These are phyloP conservation scores for Trachelus tabidus DNA, from an alignment of 2,888 invertebrate genomes.

Conservation along the genomic window DNA sequence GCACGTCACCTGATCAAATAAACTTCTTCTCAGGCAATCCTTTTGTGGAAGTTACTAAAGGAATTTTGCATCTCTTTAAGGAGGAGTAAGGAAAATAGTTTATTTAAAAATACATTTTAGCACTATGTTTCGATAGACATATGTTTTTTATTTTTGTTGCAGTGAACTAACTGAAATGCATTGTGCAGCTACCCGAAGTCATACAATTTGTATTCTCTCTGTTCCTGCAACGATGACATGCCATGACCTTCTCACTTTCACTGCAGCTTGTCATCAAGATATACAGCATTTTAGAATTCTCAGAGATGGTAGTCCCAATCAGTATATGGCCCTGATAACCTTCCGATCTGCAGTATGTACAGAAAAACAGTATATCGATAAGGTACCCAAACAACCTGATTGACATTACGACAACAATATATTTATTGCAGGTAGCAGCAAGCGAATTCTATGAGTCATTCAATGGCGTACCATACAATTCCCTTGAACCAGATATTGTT, in stretches of 20 bases:
- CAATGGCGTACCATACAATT: slow-evolving; percentile 94
- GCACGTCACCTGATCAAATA: slow-evolving; percentile 53
- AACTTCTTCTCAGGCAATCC: slow-evolving; percentile 96
- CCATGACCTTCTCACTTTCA: slow-evolving; percentile 92
- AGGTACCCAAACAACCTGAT: too few relatives aligned
- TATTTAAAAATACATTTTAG: not conserved
- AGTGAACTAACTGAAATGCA: slow-evolving; percentile 81
- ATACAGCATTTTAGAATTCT: slow-evolving; percentile 93
- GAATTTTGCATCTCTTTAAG: slow-evolving; percentile 96
- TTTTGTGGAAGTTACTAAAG: slow-evolving; percentile 95
- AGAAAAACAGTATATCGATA: too few relatives aligned
- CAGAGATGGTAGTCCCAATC: slow-evolving; percentile 91
- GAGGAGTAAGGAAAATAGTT: slow-evolving; percentile 79
- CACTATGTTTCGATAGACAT: not conserved
- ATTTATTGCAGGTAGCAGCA: slow-evolving; percentile 75
- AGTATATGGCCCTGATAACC: slow-evolving; percentile 97
- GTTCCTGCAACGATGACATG: slow-evolving; percentile 93
- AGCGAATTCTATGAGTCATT: slow-evolving; percentile 93
- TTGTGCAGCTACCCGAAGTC: slow-evolving; percentile 76
- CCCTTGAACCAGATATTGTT: slow-evolving; percentile 89
- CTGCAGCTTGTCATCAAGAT: slow-evolving; percentile 91
- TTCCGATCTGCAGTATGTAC: slow-evolving; percentile 64
- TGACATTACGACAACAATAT: too few relatives aligned
- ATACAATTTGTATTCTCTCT: slow-evolving; percentile 88
- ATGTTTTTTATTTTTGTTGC: slow-evolving; percentile 10